A percentile compares a stretch with the other conserved stretches of the same genome.
Conservation (phyloP, 2,888 invertebrate species). For the Cataglyphis rosenhaueri region DNA sequence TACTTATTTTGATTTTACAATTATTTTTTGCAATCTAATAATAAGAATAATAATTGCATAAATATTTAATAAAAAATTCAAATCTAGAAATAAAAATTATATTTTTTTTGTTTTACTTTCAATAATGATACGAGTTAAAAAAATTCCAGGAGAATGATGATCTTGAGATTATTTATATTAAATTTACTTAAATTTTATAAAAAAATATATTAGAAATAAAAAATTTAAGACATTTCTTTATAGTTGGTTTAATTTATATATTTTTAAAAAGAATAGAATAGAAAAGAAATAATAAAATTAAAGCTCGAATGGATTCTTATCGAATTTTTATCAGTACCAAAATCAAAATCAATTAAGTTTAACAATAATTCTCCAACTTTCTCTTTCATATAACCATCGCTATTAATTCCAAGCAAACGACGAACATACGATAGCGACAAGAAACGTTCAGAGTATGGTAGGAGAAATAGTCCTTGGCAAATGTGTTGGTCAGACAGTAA, state of each 20-base stretch:
- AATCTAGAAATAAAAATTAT: neutral
- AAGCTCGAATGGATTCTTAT: neutral
- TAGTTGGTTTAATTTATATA: neutral
- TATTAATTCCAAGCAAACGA: neutral
- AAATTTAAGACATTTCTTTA: neutral
- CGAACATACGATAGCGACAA: neutral
- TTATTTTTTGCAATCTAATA: neutral
- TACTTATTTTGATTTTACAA: neutral
- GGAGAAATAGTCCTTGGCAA: slow-evolving; percentile 51
- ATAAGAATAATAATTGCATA: neutral
- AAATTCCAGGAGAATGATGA: neutral
- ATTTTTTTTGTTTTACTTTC: neutral
- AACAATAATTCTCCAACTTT: neutral
- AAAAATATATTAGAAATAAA: neutral
- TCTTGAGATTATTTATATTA: neutral
- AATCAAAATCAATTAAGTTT: neutral
- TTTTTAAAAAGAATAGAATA: no score
- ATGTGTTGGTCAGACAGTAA: slow-evolving; percentile 39
- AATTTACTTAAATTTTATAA: neutral
- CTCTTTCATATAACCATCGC: neutral
- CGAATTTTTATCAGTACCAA: neutral
- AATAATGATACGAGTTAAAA: neutral
- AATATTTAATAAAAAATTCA: neutral
- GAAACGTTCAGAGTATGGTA: neutral
- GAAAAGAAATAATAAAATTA: neutral